phyloP scores from a whole-genome alignment of 2,888 invertebrate species.

The Meandrusa payeni region DNA sequence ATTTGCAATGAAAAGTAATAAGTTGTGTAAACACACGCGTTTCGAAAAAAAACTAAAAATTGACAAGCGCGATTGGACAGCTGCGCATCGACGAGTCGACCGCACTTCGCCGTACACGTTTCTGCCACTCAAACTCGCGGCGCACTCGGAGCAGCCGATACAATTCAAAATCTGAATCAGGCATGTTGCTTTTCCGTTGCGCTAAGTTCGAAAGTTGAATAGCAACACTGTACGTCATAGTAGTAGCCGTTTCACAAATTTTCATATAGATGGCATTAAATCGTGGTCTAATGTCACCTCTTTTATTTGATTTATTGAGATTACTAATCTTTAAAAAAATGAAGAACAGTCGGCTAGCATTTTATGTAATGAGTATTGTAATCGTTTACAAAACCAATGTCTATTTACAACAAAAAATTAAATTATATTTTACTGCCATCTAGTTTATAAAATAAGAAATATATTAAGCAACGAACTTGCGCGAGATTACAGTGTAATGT shows the following conservation, averaged over 20 bases:
- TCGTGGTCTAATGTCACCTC: not conserved
- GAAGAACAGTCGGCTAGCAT: too few species aligned
- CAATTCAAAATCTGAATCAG: constrained; percentile 65
- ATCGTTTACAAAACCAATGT: too few species aligned
- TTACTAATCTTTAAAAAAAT: too few species aligned
- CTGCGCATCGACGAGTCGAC: constrained; percentile 79
- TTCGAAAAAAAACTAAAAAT: constrained; percentile 69
- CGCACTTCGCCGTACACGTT: constrained; percentile 81
- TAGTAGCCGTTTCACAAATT: constrained; percentile 1
- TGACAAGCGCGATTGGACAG: constrained; percentile 73
- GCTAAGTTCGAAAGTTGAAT: constrained; percentile 71
- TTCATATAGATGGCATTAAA: constrained; percentile 25
- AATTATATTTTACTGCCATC: too few species aligned
- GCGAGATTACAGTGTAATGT: too few species aligned
- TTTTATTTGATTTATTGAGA: too few species aligned
- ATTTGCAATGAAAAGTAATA: constrained; percentile 68
- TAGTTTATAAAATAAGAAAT: too few species aligned
- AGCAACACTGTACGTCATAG: constrained; percentile 51
- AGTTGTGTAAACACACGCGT: constrained; percentile 78
- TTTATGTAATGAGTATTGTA: too few species aligned
- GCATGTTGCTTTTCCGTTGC: constrained; percentile 62
- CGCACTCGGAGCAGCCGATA: constrained; percentile 44
- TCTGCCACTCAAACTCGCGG: constrained; percentile 58
- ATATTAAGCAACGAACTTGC: too few species aligned
- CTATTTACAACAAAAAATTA: too few species aligned